Conservation (phyloP, 2,797 vertebrate genomes). For the Okamejei kenojei region DNA sequence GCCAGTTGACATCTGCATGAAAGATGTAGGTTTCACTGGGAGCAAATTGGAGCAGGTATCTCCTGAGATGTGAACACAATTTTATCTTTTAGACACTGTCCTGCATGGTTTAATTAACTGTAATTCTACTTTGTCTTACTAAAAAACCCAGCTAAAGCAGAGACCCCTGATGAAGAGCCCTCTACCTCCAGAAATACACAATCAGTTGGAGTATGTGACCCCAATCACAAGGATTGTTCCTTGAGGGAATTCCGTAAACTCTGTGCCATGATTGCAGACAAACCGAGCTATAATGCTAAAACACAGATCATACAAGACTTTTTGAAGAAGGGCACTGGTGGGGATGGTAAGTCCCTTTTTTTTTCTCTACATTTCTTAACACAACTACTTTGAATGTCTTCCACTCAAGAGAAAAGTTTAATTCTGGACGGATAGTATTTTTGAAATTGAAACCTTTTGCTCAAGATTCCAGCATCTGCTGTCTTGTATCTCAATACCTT, state of each 20-base stretch:
- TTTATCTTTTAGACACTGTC: neutral
- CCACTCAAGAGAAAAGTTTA: neutral
- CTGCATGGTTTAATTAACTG: neutral
- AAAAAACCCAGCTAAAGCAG: constrained; percentile 55
- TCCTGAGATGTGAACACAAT: neutral
- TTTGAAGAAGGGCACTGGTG: constrained; percentile 74
- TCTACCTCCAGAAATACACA: constrained; percentile 54
- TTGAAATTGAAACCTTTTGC: no score
- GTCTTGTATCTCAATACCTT: no score
- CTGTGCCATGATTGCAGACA: constrained; percentile 81
- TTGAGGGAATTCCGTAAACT: constrained; percentile 89
- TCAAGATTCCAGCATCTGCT: no score
- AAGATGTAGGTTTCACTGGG: no score
- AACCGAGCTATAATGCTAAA: constrained; percentile 86
- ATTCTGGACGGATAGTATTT: no score
- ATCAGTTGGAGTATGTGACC: constrained; percentile 71
- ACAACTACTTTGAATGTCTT: neutral
- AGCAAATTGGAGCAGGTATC: neutral
- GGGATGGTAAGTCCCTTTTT: constrained; percentile 60
- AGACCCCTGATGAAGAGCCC: constrained; percentile 45
- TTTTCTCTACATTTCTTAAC: neutral
- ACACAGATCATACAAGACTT: constrained; percentile 92
- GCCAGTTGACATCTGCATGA: neutral
- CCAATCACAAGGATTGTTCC: constrained; percentile 84
- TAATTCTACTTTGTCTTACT: neutral